These are phyloP conservation scores for Amniataba percoides DNA, from an alignment of 2,797 vertebrate species.

Conservation along the genomic window DNA sequence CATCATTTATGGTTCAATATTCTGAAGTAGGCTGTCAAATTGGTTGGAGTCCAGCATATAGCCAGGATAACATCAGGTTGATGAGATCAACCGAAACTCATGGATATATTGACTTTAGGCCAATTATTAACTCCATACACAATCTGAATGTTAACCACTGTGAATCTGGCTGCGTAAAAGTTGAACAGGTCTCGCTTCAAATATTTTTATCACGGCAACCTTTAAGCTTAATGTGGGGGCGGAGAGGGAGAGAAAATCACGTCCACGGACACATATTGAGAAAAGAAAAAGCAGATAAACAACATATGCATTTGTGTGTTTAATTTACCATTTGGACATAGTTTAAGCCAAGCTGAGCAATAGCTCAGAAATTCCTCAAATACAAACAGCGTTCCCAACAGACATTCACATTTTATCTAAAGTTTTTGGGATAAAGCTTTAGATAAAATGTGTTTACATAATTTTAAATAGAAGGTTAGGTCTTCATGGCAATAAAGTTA, in stretches of 20 bases:
- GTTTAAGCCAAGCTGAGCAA: neutral
- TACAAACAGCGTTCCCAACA: neutral
- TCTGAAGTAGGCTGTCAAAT: slow-evolving; percentile 26
- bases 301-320: slow-evolving; percentile 1
- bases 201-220: slow-evolving; percentile 10
- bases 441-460: too few species aligned
- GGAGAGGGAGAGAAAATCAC: neutral
- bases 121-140: slow-evolving; percentile 20
- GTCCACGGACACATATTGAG: neutral
- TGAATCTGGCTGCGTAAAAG: neutral
- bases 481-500: too few species aligned
- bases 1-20: slow-evolving; percentile 59
- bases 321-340: neutral
- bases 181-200: neutral
- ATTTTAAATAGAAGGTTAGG: too few species aligned
- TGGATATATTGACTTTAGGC: neutral
- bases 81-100: slow-evolving; percentile 33
- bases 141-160: slow-evolving; percentile 20
- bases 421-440: neutral
- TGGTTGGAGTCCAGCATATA: slow-evolving; percentile 6
- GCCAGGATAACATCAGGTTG: slow-evolving; percentile 1
- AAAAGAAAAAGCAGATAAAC: neutral
- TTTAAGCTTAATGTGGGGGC: neutral
- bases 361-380: neutral
- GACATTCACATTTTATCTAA: neutral